Evolutionary conservation across 2,113 vertebrate genomes (phyloP).

Genomic region (Zosterops japonicus): DNA sequence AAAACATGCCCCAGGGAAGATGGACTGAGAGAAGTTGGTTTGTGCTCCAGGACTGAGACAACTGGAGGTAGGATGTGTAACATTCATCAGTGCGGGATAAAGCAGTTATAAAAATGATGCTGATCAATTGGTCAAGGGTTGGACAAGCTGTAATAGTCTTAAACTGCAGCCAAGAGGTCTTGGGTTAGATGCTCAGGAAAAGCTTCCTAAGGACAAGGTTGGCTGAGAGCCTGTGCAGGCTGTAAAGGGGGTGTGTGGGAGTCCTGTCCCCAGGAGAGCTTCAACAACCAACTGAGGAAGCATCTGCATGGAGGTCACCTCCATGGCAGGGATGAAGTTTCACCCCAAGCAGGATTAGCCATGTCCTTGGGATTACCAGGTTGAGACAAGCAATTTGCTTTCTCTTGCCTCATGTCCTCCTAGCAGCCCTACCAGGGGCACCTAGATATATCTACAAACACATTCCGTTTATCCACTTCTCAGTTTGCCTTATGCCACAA

Average conservation of each 20-base stretch:
- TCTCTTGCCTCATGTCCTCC: neutral
- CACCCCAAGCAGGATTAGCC: neutral
- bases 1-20: conserved; percentile 28
- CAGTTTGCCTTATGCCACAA: neutral
- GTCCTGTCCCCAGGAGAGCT: neutral
- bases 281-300: neutral
- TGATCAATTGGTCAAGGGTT: neutral
- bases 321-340: neutral
- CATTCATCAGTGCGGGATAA: neutral
- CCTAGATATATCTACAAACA: neutral
- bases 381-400: neutral
- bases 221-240: neutral
- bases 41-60: neutral
- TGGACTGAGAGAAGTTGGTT: conserved; percentile 19
- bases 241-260: neutral
- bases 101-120: neutral
- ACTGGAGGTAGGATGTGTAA: neutral
- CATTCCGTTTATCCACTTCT: neutral
- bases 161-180: conserved; percentile 28
- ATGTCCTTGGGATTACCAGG: neutral
- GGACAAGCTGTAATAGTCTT: conserved; percentile 9
- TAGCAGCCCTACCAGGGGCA: neutral
- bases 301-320: neutral
- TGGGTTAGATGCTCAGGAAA: neutral
- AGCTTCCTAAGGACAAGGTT: neutral